Evolutionary conservation across 2,113 vertebrate species (phyloP), one percentile per base, ranked within the genome.

Genomic region (Embiotoca jacksoni): DNA sequence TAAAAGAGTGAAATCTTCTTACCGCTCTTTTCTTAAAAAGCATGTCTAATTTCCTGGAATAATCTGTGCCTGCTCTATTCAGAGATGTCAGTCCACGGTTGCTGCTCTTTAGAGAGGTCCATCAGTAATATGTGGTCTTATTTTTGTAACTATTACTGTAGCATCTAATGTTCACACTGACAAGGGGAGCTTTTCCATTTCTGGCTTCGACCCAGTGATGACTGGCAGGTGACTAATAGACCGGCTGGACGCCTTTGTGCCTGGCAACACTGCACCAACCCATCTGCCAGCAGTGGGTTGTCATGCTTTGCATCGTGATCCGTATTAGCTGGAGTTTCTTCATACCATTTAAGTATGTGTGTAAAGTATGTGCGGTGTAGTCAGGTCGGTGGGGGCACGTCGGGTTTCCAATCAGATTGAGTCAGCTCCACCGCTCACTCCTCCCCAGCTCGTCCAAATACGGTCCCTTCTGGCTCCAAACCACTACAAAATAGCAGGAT

Each of bases 191-290:
- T 49, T 80, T 56, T 72, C 11, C 3, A 4, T 75, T 57, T 75
- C 72, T 89, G 84, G 82, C 78, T 32, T 16, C 3, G 39, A 55
- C 72, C 72, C 87, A 86, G 80, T 3, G 46, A 76, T 90, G 86
- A 89, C 82, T 83, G 85, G 79, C 87, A 87, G 86, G 85, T 91
- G 89, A 92, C 88, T 89, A 90, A 91, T 80, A 79, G 82, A 80
- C 81, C 73, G 71, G 77, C 80, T 90, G 87, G 77, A 82, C 46
- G 15, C 62, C 78, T 79, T 84, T 23, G 69, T 70, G 50, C 74
- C 72, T 90, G 90, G 88, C 83, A 91, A 39, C n/a, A 44, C 62
- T n/a, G 15, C 75, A 69, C 32, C 67, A 63, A 60, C 61, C 83
- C 80, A 84, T 88, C 80, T 86, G 87, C 85, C 78, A 84, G 84